A percentile compares a stretch with the other conserved stretches of the same genome.
phyloP scores from a whole-genome alignment of 2,113 vertebrate species.

The Eurypyga helias region DNA sequence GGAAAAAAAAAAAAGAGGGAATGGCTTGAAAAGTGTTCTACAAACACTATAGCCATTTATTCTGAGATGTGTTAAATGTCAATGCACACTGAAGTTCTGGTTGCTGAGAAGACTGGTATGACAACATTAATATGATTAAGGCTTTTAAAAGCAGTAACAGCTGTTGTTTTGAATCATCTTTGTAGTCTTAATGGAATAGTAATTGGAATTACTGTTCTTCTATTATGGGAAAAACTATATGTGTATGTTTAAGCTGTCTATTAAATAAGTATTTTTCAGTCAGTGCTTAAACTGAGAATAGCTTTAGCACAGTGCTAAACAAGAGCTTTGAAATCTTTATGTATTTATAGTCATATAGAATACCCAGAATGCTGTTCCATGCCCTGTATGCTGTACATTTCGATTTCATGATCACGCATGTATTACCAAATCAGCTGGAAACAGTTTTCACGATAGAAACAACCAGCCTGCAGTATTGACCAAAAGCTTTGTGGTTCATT shows the following conservation, averaged over 20 bases:
- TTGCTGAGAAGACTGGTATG: slow-evolving; percentile 28
- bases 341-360: not conserved
- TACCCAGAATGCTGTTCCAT: not conserved
- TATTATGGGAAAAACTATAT: not conserved
- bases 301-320: not conserved
- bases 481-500: not conserved
- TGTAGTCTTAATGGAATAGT: slow-evolving; percentile 13
- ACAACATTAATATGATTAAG: slow-evolving; percentile 40
- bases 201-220: slow-evolving; percentile 24
- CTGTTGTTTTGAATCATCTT: slow-evolving; percentile 14
- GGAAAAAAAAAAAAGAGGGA: not conserved
- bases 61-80: slow-evolving; percentile 48
- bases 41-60: slow-evolving; percentile 27
- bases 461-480: not conserved
- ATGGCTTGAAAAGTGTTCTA: not conserved
- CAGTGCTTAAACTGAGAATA: not conserved
- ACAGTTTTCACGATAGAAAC: not conserved
- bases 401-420: not conserved
- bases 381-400: not conserved
- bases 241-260: not conserved
- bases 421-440: not conserved
- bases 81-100: not conserved
- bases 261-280: slow-evolving; percentile 16
- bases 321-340: not conserved
- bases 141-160: slow-evolving; percentile 42